These are phyloP conservation scores for Chiloscyllium punctatum DNA, from an alignment of 2,797 vertebrate species.

Conservation along the genomic window DNA sequence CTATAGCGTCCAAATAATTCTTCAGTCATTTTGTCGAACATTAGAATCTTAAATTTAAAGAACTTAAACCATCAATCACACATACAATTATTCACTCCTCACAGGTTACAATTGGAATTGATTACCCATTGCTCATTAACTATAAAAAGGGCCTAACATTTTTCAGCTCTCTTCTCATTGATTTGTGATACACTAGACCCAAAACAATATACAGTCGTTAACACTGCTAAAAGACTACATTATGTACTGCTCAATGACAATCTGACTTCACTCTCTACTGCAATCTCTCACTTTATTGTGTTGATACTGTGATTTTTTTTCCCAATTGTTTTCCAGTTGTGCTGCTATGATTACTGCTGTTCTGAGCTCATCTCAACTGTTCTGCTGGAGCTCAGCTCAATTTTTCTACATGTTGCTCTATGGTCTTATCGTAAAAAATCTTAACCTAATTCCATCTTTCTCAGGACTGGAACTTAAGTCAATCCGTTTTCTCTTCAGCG, in stretches of 20 bases:
- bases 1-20: not conserved
- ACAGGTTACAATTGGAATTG: not conserved
- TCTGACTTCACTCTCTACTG: not conserved
- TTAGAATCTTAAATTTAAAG: not conserved
- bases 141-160: not conserved
- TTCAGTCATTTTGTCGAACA: not conserved
- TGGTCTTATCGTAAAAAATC: not conserved
- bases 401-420: not conserved
- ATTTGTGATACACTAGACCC: not conserved
- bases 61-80: not conserved
- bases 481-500: not conserved
- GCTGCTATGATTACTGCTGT: not conserved
- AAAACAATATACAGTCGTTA: not conserved
- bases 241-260: not conserved
- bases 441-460: not conserved
- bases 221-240: not conserved
- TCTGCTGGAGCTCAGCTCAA: not conserved
- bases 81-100: not conserved
- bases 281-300: not conserved
- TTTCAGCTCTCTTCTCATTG: not conserved
- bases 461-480: not conserved
- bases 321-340: not conserved
- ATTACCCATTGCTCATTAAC: not conserved
- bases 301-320: not conserved
- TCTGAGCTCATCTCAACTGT: not conserved